Evolutionary conservation across 1,140 invertebrate genomes (phyloP), one percentile per base, ranked within the genome.

Genomic region (Danaus plexippus): DNA sequence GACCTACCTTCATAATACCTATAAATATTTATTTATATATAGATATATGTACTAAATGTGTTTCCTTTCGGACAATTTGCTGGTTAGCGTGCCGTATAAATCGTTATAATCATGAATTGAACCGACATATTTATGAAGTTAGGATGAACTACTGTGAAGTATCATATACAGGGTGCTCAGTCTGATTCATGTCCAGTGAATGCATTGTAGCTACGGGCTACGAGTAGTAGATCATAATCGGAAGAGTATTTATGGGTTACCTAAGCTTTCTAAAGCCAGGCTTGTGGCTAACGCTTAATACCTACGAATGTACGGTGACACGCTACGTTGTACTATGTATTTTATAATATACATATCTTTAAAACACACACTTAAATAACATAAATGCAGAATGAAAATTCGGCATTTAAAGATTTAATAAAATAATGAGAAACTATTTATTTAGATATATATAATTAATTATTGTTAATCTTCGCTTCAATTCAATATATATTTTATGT

Each of bases 181-280:
- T 64, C 67, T 67, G 71, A 73, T 73, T 67, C 73, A 71, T 72
- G 67, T 63, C 46, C 52, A 69, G 54, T 69, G 70, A 66, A 73
- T 67, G 71, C 71, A 71, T 68, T 68, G 70, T 78, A 69, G 80
- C 83, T 83, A 83, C 80, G 77, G 80, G 77, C 83, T 84, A 84
- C 83, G 82, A 68, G 75, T 67, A 77, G 83, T 85, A 87, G 83
- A 87, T 87, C 83, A 85, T 82, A 85, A 87, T 87, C 81, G 71
- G 75, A 80, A 73, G 70, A 77, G 71, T 84, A 84, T 87, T 87
- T 85, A 87, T 85, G 75, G 78, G 78, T 76, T 32, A 74, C 61
- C 69, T 70, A 69, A 71, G 75, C 80, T 83, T 83, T 83, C 81
- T 83, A 81, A 78, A 77, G 76, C 79, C 70, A 57, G 68, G 66